Conservation (phyloP, 2,113 vertebrate species). For the Riparia riparia region DNA sequence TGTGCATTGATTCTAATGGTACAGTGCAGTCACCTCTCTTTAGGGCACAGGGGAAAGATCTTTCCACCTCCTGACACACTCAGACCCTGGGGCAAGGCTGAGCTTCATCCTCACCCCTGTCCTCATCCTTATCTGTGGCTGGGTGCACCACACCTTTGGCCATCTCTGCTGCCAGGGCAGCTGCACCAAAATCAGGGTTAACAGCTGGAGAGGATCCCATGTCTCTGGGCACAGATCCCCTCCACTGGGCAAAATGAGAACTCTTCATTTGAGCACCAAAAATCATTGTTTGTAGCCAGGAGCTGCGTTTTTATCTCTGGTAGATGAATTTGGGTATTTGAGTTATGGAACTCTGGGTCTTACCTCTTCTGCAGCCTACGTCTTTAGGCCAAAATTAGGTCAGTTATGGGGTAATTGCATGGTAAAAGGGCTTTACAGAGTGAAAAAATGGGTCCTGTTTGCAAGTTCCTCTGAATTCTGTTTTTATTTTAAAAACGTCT, state of each 20-base stretch:
- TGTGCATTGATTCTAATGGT: rapidly evolving
- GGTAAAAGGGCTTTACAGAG: neutral
- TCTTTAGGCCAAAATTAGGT: neutral
- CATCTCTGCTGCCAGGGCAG: neutral
- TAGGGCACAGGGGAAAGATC: neutral
- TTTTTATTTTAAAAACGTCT: neutral
- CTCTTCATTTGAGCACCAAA: neutral
- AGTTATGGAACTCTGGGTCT: neutral
- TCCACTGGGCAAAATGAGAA: neutral
- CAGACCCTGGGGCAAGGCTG: neutral
- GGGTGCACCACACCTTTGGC: neutral
- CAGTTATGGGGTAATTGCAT: neutral
- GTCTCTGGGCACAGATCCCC: neutral
- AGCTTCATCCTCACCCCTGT: neutral
- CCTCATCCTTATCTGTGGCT: neutral
- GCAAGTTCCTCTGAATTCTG: neutral
- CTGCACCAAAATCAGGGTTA: neutral
- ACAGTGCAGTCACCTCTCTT: neutral
- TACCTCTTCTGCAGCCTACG: neutral
- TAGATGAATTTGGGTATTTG: neutral
- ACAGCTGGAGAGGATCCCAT: neutral
- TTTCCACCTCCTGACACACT: neutral
- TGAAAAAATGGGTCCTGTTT: neutral
- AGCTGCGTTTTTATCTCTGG: neutral
- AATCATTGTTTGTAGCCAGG: neutral